Evolutionary conservation across 1,140 invertebrate genomes (phyloP), one percentile per base, ranked within the genome.

Genomic region (Drosophila sucinea): DNA sequence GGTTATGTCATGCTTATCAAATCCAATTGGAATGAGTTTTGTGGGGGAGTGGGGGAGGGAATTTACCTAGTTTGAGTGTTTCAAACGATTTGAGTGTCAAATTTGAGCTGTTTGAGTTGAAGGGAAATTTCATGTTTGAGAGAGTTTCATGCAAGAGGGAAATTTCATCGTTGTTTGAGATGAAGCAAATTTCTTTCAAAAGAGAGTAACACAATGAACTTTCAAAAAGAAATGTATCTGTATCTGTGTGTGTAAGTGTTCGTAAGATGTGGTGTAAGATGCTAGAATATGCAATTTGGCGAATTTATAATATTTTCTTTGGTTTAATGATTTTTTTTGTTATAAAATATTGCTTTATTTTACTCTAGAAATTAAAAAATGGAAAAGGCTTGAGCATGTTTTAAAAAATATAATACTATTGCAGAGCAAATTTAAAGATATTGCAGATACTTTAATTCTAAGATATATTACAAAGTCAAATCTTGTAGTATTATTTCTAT

Each of bases 1-100:
- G 67, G 74, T 85, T 86, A 86, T 86, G 82, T 86, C 82, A 86
- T 78, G 55, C 68, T 67, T 60, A 77, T 62, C 17, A 75, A 54
- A 56, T 73, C 66, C 81, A 64, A 77, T 78, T 70, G 55, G 62
- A 40, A 66, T 60, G 70, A 80, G 23, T 63, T 69, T 68, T 60
- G 25, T 38, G 8, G 35, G 10, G 10, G 64, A 40, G 64, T 23
- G 10, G 8, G 35, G 10, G 10, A 60, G 47, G 64, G 72, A 60
- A 64, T 57, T 57, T 65, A 1, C 38, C 47, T 30, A 6, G 47
- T 55, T 70, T 79, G 54, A 58, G 63, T 51, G 8, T 38, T 35
- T 56, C 41, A 51, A 41, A 41, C 11, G 32, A 32, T 62, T 69
- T 69, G 58, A 68, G 67, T n/a, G 47, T 6, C 17, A 61, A 61